These are phyloP conservation scores for Rhopalosiphum nymphaeae DNA, from an alignment of 2,888 invertebrate genomes.

Conservation along the genomic window DNA sequence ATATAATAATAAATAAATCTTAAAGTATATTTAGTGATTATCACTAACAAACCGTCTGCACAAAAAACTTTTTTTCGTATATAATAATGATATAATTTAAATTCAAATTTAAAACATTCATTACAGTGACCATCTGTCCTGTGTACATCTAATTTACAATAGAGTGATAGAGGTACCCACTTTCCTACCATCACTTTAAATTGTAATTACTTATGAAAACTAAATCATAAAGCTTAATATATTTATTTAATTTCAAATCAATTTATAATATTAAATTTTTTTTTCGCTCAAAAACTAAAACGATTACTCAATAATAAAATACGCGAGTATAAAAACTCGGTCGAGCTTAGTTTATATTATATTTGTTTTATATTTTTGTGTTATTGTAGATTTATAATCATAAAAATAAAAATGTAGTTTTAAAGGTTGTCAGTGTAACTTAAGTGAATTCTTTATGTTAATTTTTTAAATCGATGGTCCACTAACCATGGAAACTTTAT, in stretches of 20 bases:
- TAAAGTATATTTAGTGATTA: too few species aligned
- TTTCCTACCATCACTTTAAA: background rate
- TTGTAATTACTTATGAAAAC: background rate
- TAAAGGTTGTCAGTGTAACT: background rate
- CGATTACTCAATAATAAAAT: background rate
- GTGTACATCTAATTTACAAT: too few species aligned
- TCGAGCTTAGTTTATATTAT: background rate
- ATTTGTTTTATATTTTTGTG: background rate
- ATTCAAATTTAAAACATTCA: too few species aligned
- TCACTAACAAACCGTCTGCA: too few species aligned
- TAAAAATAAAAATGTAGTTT: background rate
- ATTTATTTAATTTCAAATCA: background rate
- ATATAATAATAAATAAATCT: too few species aligned
- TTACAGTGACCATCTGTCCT: too few species aligned
- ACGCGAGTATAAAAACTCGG: background rate
- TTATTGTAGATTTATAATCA: background rate
- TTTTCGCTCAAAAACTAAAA: background rate
- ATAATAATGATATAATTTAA: too few species aligned
- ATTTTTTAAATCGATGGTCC: background rate
- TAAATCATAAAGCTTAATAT: background rate
- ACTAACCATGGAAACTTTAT: background rate
- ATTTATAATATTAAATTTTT: background rate
- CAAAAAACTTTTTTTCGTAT: too few species aligned
- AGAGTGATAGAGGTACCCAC: too few species aligned
- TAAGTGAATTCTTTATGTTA: background rate